Conservation (phyloP, 2,888 invertebrate genomes). For the Criorhina ranunculi region DNA sequence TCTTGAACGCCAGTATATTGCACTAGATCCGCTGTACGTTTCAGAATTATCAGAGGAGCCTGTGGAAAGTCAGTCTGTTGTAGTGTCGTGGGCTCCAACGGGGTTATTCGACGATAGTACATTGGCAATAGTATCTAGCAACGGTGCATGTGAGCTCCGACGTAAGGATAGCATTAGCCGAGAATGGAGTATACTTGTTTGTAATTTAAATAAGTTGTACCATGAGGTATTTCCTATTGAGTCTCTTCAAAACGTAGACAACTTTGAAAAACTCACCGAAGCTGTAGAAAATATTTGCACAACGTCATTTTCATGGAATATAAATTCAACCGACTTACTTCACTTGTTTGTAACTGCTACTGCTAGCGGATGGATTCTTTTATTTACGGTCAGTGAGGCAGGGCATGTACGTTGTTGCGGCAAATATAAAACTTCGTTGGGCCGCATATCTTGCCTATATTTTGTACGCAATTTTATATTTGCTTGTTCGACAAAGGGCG, state of each 20-base stretch:
- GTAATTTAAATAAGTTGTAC: slow-evolving; percentile 73
- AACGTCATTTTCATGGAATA: slow-evolving; percentile 80
- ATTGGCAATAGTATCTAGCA: slow-evolving; percentile 79
- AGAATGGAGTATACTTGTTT: slow-evolving; percentile 77
- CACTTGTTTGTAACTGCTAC: slow-evolving; percentile 78
- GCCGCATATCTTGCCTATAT: slow-evolving; percentile 78
- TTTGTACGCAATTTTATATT: slow-evolving; percentile 79
- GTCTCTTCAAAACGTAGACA: slow-evolving; percentile 54
- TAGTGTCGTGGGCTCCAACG: slow-evolving; percentile 74
- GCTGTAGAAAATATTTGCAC: slow-evolving; percentile 80
- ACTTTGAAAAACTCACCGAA: slow-evolving; percentile 76
- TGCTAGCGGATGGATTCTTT: slow-evolving; percentile 80
- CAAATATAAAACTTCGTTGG: slow-evolving; percentile 78
- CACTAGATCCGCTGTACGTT: slow-evolving; percentile 80
- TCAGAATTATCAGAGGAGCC: slow-evolving; percentile 78
- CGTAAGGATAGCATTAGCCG: slow-evolving; percentile 66
- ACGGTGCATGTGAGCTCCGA: slow-evolving; percentile 80
- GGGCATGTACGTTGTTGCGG: slow-evolving; percentile 55
- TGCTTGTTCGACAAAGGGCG: slow-evolving; percentile 79
- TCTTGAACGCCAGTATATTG: slow-evolving; percentile 80
- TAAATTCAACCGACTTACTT: slow-evolving; percentile 5
- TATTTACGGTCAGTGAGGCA: slow-evolving; percentile 66
- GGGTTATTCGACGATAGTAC: slow-evolving; percentile 65
- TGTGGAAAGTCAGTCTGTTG: slow-evolving; percentile 71
- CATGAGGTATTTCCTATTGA: slow-evolving; percentile 69